Percentiles rank a stretch among this genome's conserved stretches.
Evolutionary conservation across 2,888 invertebrate species (phyloP).

Genomic region (Villa cingulata): DNA sequence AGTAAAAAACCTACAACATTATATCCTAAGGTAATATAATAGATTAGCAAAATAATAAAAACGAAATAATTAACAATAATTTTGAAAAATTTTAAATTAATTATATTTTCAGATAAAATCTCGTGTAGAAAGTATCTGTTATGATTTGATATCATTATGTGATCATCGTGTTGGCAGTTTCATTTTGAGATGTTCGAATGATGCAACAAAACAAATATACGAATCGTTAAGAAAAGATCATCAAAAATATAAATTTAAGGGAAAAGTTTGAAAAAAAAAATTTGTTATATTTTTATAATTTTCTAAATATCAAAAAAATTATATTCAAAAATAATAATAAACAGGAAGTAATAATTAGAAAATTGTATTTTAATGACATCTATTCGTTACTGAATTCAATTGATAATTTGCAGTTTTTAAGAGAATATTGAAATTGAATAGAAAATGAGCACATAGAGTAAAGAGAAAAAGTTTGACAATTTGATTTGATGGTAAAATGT

Average conservation of each 20-base stretch:
- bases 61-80: too few relatives aligned
- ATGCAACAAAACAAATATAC: constrained; percentile 30
- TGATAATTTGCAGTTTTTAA: too few relatives aligned
- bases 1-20: constrained; percentile 31
- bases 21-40: constrained; percentile 28
- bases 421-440: too few relatives aligned
- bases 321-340: too few relatives aligned
- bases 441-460: too few relatives aligned
- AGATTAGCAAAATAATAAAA: too few relatives aligned
- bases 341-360: too few relatives aligned
- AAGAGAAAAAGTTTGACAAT: too few relatives aligned
- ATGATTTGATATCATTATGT: constrained; percentile 28
- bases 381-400: too few relatives aligned
- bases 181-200: constrained; percentile 30
- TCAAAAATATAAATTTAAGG: constrained; percentile 32
- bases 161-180: constrained; percentile 32
- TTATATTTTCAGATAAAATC: constrained; percentile 27
- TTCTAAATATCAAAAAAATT: too few relatives aligned
- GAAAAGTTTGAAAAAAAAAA: constrained; percentile 25
- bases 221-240: constrained; percentile 29
- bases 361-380: too few relatives aligned
- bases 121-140: constrained; percentile 31
- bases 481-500: too few relatives aligned
- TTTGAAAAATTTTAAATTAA: neutral
- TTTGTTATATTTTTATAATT: neutral